Evolutionary conservation across 2,888 invertebrate genomes (phyloP).

Genomic region (Eupeodes latifasciatus): DNA sequence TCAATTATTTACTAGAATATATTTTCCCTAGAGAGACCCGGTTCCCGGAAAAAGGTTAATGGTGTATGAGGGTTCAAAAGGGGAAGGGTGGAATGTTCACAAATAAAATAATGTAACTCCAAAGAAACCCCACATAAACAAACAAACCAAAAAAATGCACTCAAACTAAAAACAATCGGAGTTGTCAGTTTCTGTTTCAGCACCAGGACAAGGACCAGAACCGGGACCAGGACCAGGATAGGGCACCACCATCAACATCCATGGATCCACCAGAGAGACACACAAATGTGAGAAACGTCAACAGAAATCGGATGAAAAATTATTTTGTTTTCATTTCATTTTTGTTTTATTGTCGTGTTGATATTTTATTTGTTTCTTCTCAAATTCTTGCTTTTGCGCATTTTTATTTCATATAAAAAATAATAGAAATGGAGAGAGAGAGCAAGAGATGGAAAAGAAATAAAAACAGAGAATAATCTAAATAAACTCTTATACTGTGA

Average conservation of each 20-base stretch:
- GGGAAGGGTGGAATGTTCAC: not conserved
- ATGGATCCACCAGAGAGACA: conserved; percentile 42
- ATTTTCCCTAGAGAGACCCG: conserved; percentile 37
- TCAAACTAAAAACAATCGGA: too few species aligned
- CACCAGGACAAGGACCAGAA: not conserved
- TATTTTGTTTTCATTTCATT: conserved; percentile 61
- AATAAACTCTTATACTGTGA: conserved; percentile 62
- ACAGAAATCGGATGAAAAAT: conserved; percentile 2
- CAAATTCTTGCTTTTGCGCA: not conserved
- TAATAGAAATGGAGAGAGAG: not conserved
- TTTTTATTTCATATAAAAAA: not conserved
- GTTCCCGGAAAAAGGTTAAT: not conserved
- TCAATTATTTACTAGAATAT: conserved; percentile 31
- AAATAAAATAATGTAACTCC: not conserved
- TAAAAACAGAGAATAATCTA: conserved; percentile 51
- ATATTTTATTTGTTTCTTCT: not conserved
- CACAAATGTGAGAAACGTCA: conserved; percentile 16
- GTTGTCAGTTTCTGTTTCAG: not conserved
- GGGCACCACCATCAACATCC: not conserved
- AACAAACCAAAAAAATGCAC: too few species aligned
- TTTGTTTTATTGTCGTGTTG: conserved; percentile 36
- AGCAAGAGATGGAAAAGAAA: not conserved
- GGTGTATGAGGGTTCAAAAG: too few species aligned
- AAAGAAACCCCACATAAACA: too few species aligned
- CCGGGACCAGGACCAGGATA: not conserved